These are phyloP conservation scores for Chloroceryle amazona DNA, from an alignment of 2,797 vertebrate species.

Conservation along the genomic window DNA sequence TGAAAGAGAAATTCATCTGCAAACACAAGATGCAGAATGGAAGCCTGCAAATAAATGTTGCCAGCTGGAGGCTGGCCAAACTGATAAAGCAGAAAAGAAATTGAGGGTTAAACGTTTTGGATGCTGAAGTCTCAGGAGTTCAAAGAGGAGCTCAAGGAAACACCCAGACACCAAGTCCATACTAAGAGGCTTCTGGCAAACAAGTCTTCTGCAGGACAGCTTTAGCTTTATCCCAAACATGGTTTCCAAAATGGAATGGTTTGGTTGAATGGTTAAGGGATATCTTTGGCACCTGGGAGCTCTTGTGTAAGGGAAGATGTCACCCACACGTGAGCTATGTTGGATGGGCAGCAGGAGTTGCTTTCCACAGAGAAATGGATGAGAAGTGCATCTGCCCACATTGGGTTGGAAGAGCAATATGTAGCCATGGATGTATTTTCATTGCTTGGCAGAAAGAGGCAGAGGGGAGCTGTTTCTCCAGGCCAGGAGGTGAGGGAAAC, in stretches of 20 bases:
- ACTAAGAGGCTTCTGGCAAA: slow-evolving; percentile 22
- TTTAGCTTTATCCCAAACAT: not conserved
- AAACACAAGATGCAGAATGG: not conserved
- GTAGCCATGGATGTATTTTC: not conserved
- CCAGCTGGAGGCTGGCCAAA: slow-evolving; percentile 57
- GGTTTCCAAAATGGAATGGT: not conserved
- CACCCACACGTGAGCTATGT: not conserved
- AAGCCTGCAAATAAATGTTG: not conserved
- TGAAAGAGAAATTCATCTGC: slow-evolving; percentile 40
- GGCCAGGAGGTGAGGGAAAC: not conserved
- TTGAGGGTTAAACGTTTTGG: slow-evolving; percentile 59
- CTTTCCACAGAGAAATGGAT: not conserved
- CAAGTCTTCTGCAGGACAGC: not conserved
- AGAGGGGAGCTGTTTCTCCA: not conserved
- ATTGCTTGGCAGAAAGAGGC: not conserved
- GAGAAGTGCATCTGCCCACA: not conserved
- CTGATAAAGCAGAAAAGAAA: slow-evolving; percentile 64
- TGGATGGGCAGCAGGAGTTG: not conserved
- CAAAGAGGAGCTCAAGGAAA: slow-evolving; percentile 55
- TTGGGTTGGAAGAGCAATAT: not conserved
- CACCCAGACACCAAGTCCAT: slow-evolving; percentile 36
- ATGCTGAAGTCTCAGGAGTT: slow-evolving; percentile 40
- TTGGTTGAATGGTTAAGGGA: not conserved
- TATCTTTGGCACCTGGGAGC: not conserved
- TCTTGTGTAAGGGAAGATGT: not conserved